A percentile compares a stretch with the other conserved stretches of the same genome.
Evolutionary conservation across 53 echinoderm and acorn worm species (phyloP).

Genomic region (Mesocentrotus franciscanus): DNA sequence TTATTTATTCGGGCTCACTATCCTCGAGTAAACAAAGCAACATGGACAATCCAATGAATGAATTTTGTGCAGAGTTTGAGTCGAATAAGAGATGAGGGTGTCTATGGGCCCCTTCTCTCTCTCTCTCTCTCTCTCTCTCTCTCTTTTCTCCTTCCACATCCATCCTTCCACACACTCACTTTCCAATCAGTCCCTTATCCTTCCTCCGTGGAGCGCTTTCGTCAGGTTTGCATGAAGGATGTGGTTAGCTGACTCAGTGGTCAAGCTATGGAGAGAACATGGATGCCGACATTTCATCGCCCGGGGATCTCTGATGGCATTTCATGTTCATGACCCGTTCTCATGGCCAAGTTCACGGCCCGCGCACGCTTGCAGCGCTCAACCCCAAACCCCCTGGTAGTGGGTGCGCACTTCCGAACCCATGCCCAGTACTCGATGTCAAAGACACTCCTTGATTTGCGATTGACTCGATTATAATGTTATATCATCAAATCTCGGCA

Average conservation of each 20-base stretch:
- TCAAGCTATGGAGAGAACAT: slow-evolving; percentile 43
- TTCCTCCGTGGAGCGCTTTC: slow-evolving; percentile 20
- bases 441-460: too few relatives aligned
- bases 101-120: neutral
- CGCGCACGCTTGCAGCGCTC: neutral
- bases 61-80: neutral
- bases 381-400: neutral
- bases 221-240: slow-evolving; percentile 31
- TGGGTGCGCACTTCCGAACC: neutral
- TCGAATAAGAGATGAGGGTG: neutral
- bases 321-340: slow-evolving; percentile 26
- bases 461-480: neutral
- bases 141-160: neutral
- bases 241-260: slow-evolving; percentile 60
- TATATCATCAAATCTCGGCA: slow-evolving; percentile 4
- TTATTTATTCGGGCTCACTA: neutral
- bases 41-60: neutral
- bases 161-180: slow-evolving; percentile 30
- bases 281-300: slow-evolving; percentile 57
- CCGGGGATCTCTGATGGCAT: slow-evolving; percentile 35
- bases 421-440: neutral
- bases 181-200: slow-evolving; percentile 18
- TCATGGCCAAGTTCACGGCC: neutral
- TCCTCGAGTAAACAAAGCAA: neutral
- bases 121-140: neutral